phyloP scores from a whole-genome alignment of 2,797 vertebrate genomes.

The Acestrorhynchus altus region DNA sequence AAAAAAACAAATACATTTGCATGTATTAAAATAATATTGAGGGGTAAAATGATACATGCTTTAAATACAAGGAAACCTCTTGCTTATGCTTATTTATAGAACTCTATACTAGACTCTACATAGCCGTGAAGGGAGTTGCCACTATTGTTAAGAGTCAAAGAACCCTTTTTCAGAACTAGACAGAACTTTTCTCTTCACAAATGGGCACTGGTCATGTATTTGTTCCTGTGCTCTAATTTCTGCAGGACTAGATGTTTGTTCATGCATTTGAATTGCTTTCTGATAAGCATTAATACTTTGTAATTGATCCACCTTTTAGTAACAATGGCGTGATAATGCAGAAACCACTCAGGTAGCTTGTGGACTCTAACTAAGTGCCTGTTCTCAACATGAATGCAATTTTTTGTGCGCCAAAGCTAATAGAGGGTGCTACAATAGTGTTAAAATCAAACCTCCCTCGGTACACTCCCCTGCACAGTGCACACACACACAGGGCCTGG shows the following conservation, averaged over 20 bases:
- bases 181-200: no score
- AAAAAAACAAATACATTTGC: no score
- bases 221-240: not conserved
- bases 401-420: constrained; percentile 36
- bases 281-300: not conserved
- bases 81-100: no score
- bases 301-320: constrained; percentile 19
- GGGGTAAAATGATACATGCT: no score
- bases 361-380: constrained; percentile 41
- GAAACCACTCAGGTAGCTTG: not conserved
- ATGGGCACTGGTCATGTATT: not conserved
- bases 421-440: constrained; percentile 22
- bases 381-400: constrained; percentile 18
- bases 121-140: no score
- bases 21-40: no score
- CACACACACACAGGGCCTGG: constrained; percentile 34
- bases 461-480: constrained; percentile 9
- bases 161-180: no score
- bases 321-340: not conserved
- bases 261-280: not conserved
- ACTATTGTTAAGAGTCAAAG: no score
- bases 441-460: constrained; percentile 34
- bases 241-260: not conserved
- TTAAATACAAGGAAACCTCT: no score
- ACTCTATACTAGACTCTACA: no score